Evolutionary conservation across 2,113 vertebrate species (phyloP), one percentile per base, ranked within the genome.

Genomic region (Hippocampus barbouri): DNA sequence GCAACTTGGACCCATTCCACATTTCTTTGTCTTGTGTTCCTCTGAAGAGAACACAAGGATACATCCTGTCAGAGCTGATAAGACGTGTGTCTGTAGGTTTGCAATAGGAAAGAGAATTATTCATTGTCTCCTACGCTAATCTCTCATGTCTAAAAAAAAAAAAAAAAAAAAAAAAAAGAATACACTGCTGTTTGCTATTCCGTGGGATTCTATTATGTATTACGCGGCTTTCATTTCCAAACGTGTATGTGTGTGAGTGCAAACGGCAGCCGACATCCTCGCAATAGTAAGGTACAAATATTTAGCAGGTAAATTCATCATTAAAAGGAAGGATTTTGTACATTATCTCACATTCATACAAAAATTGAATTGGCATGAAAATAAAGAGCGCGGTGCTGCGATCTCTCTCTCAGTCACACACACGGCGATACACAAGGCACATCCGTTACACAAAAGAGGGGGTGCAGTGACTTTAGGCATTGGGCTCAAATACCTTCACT

Each of bases 101-200:
- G 87, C 81, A 78, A 85, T 75, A 69, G 75, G 68, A 75, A 60
- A 70, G 47, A 74, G 34, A 81, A 79, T 80, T 69, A 75, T 85
- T 82, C 78, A 88, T 87, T 87, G 88, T 90, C 80, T 83, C 72
- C 70, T 62, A 60, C 72, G 76, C 63, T 77, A 86, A 89, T 87
- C 78, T 83, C 76, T 79, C 76, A 71, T 68, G 72, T 83, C 76
- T 75, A 34, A 34, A 66, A 65, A 51, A 51, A 51, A 51, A 21
- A 51, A 34, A 34, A 66, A 65, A 51, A 51, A 51, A 51, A 21
- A 51, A 59, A 27, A 27, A 57, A 21, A 6, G 11, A 23, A 23
- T 8, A 10, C 34, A 72, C 70, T 72, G 62, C 27, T 73, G 64
- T 79, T 80, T 79, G 60, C 75, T 61, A 49, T 81, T 74, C 68